These are phyloP conservation scores for Drosophila emarginata DNA, from an alignment of 2,888 invertebrate species.

Conservation along the genomic window DNA sequence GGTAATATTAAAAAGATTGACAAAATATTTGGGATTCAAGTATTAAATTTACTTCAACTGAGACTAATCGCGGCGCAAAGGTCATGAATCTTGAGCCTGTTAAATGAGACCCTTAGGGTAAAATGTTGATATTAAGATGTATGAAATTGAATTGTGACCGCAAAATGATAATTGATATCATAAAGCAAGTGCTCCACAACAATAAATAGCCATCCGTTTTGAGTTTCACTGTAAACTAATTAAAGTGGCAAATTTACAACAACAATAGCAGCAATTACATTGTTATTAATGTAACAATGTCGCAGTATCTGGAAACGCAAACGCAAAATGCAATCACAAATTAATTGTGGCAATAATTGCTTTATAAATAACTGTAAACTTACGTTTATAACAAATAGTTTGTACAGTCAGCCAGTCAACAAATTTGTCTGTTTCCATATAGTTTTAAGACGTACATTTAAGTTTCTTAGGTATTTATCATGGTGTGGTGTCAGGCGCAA, in stretches of 20 bases:
- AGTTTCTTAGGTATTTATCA: constrained; percentile 1
- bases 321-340: constrained; percentile 64
- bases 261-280: not conserved
- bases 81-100: not conserved
- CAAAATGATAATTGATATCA: constrained; percentile 15
- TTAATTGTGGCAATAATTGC: constrained; percentile 74
- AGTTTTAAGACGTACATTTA: not conserved
- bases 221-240: constrained; percentile 9
- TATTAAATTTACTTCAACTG: not conserved
- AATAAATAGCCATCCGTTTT: not conserved
- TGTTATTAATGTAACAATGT: not conserved
- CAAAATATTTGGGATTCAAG: not conserved
- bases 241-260: constrained; percentile 5
- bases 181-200: constrained; percentile 1
- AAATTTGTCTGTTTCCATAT: not conserved
- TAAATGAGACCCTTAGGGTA: not conserved
- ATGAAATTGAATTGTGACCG: constrained; percentile 11
- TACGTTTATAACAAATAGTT: constrained; percentile 11
- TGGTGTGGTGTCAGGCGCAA: constrained; percentile 6
- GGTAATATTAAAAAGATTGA: too few relatives aligned
- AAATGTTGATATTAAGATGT: not conserved
- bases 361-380: constrained; percentile 65
- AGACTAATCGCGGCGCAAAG: not conserved
- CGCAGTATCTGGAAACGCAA: constrained; percentile 15
- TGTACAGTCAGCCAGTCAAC: constrained; percentile 1